Evolutionary conservation across 2,113 vertebrate genomes (phyloP), one percentile per base, ranked within the genome.

Genomic region (Tupaia chinensis): DNA sequence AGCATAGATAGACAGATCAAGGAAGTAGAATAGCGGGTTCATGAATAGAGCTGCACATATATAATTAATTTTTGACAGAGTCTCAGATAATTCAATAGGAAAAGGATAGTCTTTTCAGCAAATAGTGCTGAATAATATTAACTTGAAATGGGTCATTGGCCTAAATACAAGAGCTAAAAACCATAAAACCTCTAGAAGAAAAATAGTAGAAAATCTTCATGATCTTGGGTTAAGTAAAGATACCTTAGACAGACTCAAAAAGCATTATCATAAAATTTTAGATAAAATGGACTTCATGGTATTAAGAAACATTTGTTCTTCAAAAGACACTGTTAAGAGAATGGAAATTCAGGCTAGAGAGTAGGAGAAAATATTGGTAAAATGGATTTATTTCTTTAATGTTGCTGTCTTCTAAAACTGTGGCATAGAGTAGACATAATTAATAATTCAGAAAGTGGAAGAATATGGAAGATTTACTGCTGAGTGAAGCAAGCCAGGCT

Each of bases 31-130:
- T 68, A 44, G 56, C 70, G 34, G 54, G 5, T 29, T 88, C 69
- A 81, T 78, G 88, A 92, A 54, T 9, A 91, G 53, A 83, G 4
- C n/a, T 82, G 32, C 23, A 23, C 13, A 54, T 77, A 80, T 29
- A 70, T 69, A 81, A 74, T 16, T 78, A 61, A 95, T 95, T 87
- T 84, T 90, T 73, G 80, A 84, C 25, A 60, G 78, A 85, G 2
- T 81, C 15, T 12, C 78, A 79, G 76, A 58, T 68, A 87, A 86
- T 63, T 72, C n/a, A 78, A 16, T 23, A 69, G 15, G 32, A 78
- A 83, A 92, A 89, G 60, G 22, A 61, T 44, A 44, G 3, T 25
- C 15, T 85, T 93, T 91, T 80, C 34, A 86, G 68, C 27, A 34
- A 12, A 70, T 17, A 23, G 6, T 23, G 4, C 7, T 53, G 3